A percentile compares a stretch with the other conserved stretches of the same genome.
phyloP scores from a whole-genome alignment of 2,888 invertebrate species.

The Orchestes rusci region DNA sequence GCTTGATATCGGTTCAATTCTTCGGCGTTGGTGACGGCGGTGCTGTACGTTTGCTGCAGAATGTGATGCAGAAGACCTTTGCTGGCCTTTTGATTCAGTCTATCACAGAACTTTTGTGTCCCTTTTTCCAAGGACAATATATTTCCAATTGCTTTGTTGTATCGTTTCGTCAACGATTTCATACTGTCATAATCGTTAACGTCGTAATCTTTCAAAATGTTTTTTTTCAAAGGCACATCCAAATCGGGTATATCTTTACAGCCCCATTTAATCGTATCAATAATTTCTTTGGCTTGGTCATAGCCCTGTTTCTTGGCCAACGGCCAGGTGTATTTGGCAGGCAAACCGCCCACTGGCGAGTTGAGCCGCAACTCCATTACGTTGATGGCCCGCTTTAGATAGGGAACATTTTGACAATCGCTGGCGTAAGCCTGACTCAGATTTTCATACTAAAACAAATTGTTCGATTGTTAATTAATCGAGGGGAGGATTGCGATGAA shows the following conservation, averaged over 20 bases:
- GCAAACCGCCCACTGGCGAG: constrained; percentile 21
- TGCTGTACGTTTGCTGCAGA: constrained; percentile 23
- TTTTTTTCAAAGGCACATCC: constrained; percentile 21
- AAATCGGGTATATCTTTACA: constrained; percentile 24
- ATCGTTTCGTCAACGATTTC: constrained; percentile 21
- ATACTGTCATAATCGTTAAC: constrained; percentile 18
- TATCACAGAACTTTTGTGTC: constrained; percentile 25
- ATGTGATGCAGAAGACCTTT: constrained; percentile 20
- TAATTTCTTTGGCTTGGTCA: constrained; percentile 21
- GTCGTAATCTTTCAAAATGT: constrained; percentile 22
- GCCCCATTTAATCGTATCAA: constrained; percentile 24
- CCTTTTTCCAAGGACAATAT: constrained; percentile 23
- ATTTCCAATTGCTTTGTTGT: constrained; percentile 23
- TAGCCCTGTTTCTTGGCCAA: constrained; percentile 23
- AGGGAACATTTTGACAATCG: too few relatives aligned
- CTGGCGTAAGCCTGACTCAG: too few relatives aligned
- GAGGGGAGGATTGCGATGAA: too few relatives aligned
- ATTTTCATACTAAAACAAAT: too few relatives aligned
- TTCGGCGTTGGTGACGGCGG: constrained; percentile 22
- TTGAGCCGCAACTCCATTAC: constrained; percentile 24
- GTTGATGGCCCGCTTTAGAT: too few relatives aligned
- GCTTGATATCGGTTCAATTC: constrained; percentile 24
- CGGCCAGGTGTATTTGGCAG: constrained; percentile 22
- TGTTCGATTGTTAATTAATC: too few relatives aligned
- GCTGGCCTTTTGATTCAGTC: constrained; percentile 18